Conservation (phyloP, 2,113 vertebrate species). For the Platichthys stellatus region DNA sequence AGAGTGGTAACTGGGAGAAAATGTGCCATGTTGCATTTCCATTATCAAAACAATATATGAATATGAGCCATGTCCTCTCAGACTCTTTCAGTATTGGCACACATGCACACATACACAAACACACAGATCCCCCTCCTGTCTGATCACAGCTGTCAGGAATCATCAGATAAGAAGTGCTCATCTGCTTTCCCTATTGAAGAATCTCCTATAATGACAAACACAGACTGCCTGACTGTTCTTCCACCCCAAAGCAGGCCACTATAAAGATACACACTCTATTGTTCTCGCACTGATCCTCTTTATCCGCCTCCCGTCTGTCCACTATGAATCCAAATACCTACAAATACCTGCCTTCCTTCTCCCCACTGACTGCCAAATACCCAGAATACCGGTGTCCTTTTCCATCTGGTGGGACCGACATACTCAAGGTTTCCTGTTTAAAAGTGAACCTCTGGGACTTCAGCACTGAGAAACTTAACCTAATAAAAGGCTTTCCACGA, state of each 20-base stretch:
- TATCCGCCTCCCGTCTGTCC: conserved; percentile 49
- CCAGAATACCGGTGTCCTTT: conserved; percentile 69
- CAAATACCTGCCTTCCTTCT: conserved; percentile 65
- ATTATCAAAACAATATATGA: conserved; percentile 13
- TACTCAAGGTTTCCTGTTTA: conserved; percentile 57
- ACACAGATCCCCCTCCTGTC: conserved; percentile 22
- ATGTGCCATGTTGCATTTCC: conserved; percentile 10
- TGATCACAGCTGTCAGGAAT: conserved; percentile 53
- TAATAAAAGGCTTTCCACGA: conserved; percentile 20
- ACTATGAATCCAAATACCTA: conserved; percentile 59
- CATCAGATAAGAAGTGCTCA: conserved; percentile 49
- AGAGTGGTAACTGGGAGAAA: conserved; percentile 20
- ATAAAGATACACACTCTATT: conserved; percentile 68
- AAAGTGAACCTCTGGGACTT: conserved; percentile 42
- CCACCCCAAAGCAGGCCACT: conserved; percentile 34
- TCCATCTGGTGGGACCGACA: conserved; percentile 53
- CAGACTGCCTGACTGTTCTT: conserved; percentile 76
- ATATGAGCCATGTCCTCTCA: background rate
- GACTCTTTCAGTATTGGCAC: background rate
- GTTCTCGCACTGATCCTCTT: conserved; percentile 66
- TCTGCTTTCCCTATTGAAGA: conserved; percentile 76
- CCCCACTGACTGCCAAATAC: conserved; percentile 67
- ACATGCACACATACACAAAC: conserved; percentile 25
- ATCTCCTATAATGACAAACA: conserved; percentile 71
- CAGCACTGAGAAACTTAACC: conserved; percentile 21